phyloP scores from a whole-genome alignment of 2,888 invertebrate species.

The Lampropteryx suffumata region DNA sequence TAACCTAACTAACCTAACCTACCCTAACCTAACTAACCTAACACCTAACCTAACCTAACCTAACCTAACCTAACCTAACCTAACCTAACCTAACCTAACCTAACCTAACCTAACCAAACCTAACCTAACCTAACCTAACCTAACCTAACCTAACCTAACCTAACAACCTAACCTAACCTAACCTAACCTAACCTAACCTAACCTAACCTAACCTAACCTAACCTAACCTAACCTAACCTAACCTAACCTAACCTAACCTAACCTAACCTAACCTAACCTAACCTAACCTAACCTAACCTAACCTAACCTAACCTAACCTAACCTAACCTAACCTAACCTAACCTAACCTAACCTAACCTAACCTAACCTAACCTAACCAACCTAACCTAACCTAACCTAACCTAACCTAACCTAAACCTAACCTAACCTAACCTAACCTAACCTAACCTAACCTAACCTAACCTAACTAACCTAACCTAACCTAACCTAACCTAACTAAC shows the following conservation, averaged over 20 bases:
- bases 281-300: slow-evolving; percentile 16
- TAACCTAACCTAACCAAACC: slow-evolving; percentile 22
- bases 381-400: too few species aligned
- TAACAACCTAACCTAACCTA: slow-evolving; percentile 26
- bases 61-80: slow-evolving; percentile 22
- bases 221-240: slow-evolving; percentile 25
- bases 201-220: slow-evolving; percentile 26
- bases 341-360: slow-evolving; percentile 10
- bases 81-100: slow-evolving; percentile 19
- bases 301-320: slow-evolving; percentile 7
- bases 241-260: slow-evolving; percentile 29
- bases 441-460: slow-evolving; percentile 25
- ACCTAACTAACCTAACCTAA: slow-evolving; percentile 20
- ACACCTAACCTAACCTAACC: slow-evolving; percentile 27
- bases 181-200: slow-evolving; percentile 30
- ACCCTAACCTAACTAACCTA: slow-evolving; percentile 25
- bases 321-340: slow-evolving; percentile 14
- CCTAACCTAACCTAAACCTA: too few species aligned
- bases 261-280: slow-evolving; percentile 27
- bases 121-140: slow-evolving; percentile 31
- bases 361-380: slow-evolving; percentile 12
- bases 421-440: slow-evolving; percentile 12
- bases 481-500: neutral
- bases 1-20: slow-evolving; percentile 27
- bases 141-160: slow-evolving; percentile 28